These are phyloP conservation scores for Anabas testudineus DNA, from an alignment of 2,797 vertebrate species.

Conservation along the genomic window DNA sequence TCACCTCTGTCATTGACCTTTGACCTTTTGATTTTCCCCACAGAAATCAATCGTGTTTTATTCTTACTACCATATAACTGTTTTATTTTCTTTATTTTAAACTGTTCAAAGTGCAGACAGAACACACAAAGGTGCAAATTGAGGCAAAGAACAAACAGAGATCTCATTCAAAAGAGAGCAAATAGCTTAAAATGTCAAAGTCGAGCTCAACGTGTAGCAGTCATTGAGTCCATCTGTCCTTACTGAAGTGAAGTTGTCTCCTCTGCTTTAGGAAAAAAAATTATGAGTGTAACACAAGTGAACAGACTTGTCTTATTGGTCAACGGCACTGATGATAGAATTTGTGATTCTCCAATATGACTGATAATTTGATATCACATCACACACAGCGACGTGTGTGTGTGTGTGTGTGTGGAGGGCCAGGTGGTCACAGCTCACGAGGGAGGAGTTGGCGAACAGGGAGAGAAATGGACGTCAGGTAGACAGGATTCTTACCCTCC, in stretches of 20 bases:
- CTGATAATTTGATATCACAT: conserved; percentile 63
- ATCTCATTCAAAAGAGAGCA: neutral
- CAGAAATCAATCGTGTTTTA: neutral
- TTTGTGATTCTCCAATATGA: conserved; percentile 2
- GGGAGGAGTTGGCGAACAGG: conserved; percentile 79
- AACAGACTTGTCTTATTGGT: neutral
- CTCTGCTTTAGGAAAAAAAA: too few relatives aligned
- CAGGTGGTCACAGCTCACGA: conserved; percentile 80
- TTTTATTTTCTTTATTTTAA: too few relatives aligned
- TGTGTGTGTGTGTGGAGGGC: conserved; percentile 61
- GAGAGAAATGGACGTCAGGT: conserved; percentile 54
- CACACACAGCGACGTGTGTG: conserved; percentile 43
- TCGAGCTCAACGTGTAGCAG: neutral
- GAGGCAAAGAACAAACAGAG: neutral
- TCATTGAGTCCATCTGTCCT: too few relatives aligned
- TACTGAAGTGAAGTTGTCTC: too few relatives aligned
- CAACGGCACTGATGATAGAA: neutral
- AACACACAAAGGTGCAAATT: neutral
- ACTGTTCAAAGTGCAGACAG: too few relatives aligned
- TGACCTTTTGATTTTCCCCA: neutral
- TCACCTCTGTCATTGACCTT: neutral
- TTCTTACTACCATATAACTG: too few relatives aligned
- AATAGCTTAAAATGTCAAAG: neutral
- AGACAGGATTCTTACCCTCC: neutral
- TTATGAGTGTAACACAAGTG: neutral